A percentile compares a stretch with the other conserved stretches of the same genome.
Conservation (phyloP, 2,888 invertebrate genomes). For the Merodon equestris region DNA sequence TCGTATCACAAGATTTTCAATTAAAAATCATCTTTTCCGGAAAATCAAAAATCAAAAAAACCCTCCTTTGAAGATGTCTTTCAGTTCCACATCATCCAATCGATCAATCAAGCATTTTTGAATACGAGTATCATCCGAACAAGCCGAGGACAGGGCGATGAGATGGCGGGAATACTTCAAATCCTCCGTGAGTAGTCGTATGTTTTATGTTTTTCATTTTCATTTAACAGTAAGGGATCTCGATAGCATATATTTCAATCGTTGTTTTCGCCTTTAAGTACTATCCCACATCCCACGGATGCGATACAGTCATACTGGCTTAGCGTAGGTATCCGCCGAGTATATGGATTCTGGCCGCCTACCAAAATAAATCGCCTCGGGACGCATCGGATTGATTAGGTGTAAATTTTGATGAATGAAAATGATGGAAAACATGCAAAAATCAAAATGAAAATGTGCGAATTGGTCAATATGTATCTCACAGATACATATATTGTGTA, state of each 20-base stretch:
- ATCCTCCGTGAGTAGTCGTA: neutral
- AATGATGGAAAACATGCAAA: too few relatives aligned
- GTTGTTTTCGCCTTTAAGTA: too few relatives aligned
- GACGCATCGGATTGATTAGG: slow-evolving; percentile 44
- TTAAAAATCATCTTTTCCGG: slow-evolving; percentile 10
- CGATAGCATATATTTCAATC: too few relatives aligned
- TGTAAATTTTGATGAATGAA: slow-evolving; percentile 49
- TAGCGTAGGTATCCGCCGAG: neutral
- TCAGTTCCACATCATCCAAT: slow-evolving; percentile 12
- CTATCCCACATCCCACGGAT: too few relatives aligned
- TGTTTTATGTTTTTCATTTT: slow-evolving; percentile 27
- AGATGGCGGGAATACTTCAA: slow-evolving; percentile 3
- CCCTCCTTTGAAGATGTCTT: slow-evolving; percentile 6
- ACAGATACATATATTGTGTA: too few relatives aligned
- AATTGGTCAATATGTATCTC: too few relatives aligned
- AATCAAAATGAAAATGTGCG: too few relatives aligned
- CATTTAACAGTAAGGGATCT: slow-evolving; percentile 23
- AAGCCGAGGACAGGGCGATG: neutral
- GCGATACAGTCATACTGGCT: too few relatives aligned
- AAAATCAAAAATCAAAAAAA: neutral
- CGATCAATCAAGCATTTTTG: slow-evolving; percentile 14
- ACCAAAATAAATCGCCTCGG: slow-evolving; percentile 32
- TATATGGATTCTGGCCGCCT: slow-evolving; percentile 37
- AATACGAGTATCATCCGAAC: too few relatives aligned
- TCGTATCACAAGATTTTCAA: slow-evolving; percentile 32